Base-by-base conservation (phyloP, 2,888 invertebrate species). In the Pristionchus arcanus region DNA sequence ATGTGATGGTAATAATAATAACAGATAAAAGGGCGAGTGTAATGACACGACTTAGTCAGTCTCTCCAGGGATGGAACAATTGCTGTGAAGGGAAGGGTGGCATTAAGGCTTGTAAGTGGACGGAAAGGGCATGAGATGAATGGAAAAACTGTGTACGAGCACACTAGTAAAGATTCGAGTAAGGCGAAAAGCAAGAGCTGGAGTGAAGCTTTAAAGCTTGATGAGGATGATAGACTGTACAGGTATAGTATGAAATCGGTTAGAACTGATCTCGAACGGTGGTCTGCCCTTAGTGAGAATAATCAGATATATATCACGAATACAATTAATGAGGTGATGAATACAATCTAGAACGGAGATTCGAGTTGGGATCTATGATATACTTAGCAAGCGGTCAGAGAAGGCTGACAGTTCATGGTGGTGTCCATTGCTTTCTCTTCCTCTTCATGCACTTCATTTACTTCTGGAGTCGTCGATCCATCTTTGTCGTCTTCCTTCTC, bases 121-220 rank as follows among this genome's bases (percentile, higher is more conserved):
- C 4, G 34, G 74, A 34, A 74, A 37, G 19, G 28, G n/a, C 28
- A 34, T 74, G 74, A 74, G 34, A 81, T 11, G n/a, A 53, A 53
- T n/a, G 2, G 81, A 28, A 9, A 28, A 71, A 25, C n/a, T 28
- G 49, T 81, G 81, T 63, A 9, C 81, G 28, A 49, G 81, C 81
- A 81, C 81, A 16, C 81, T 81, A 81, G 42, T 81, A 49, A 81
- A 81, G 81, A 81, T 81, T 81, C 81, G 28, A 53, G 42, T 49
- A 49, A n/a, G 81, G 34, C 25, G 81, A 81, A 81, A 81, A 81
- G 81, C 81, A 53, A 81, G 49, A 49, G n/a, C n/a, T 81, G 49
- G 81, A n/a, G 63, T 21, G 63, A 63, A 63, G 63, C 63, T 63
- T 63, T 81, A 81, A 81, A 81, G 81, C 81, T 53, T n/a, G 49